These are phyloP conservation scores for Amphiduros pacificus DNA, from an alignment of 2,888 invertebrate genomes.

Conservation along the genomic window DNA sequence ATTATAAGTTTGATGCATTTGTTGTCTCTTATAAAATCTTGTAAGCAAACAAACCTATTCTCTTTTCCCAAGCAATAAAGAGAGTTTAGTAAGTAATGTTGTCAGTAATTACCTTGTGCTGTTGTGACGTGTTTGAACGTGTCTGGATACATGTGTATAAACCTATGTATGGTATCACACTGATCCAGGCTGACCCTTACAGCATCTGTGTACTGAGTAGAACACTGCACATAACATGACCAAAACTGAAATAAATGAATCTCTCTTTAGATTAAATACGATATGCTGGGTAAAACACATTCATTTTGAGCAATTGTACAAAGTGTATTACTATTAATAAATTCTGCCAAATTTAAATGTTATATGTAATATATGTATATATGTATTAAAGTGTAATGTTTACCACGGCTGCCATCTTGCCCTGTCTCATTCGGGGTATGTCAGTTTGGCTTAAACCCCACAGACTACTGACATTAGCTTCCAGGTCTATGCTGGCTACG, in stretches of 20 bases:
- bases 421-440: conserved; percentile 78
- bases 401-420: conserved; percentile 82
- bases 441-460: conserved; percentile 72
- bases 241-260: conserved; percentile 70
- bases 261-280: too few species aligned
- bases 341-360: background rate
- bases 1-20: too few species aligned
- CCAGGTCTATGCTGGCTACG: conserved; percentile 50
- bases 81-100: too few species aligned
- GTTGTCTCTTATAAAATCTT: too few species aligned
- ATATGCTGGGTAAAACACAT: too few species aligned
- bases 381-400: conserved; percentile 25
- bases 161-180: conserved; percentile 81
- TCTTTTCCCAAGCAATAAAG: too few species aligned
- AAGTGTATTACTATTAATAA: too few species aligned
- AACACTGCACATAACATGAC: conserved; percentile 84
- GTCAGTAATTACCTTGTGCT: conserved; percentile 77
- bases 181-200: conserved; percentile 83
- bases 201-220: conserved; percentile 80
- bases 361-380: background rate
- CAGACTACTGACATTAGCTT: conserved; percentile 67
- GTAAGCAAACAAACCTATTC: too few species aligned
- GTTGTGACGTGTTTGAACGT: conserved; percentile 67
- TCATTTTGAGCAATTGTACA: too few species aligned
- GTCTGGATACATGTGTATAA: conserved; percentile 78